phyloP scores from a whole-genome alignment of 2,113 vertebrate genomes.

The Empidonax alnorum region DNA sequence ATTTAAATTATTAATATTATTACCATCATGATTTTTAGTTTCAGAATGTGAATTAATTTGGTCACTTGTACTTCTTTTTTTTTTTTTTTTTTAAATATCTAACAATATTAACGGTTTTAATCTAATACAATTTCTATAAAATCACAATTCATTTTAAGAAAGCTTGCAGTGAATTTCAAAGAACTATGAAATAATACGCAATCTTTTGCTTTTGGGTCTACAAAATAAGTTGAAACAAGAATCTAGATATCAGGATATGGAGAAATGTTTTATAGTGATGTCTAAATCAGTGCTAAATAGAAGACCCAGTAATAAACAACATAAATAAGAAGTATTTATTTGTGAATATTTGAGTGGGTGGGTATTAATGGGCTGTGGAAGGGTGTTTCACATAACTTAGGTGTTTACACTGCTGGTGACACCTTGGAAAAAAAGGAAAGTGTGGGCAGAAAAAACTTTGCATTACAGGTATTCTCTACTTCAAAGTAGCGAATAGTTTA shows the following conservation, averaged over 20 bases:
- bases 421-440: not conserved
- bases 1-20: slow-evolving; percentile 35
- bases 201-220: not conserved
- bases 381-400: not conserved
- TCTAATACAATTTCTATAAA: not conserved
- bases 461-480: not conserved
- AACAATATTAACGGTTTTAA: not conserved
- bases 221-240: not conserved
- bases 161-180: not conserved
- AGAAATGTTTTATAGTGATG: not conserved
- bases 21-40: not conserved
- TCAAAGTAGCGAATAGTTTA: not conserved
- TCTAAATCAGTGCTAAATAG: not conserved
- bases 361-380: not conserved
- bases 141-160: not conserved
- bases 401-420: not conserved
- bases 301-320: not conserved
- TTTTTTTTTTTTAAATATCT: not conserved
- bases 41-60: not conserved
- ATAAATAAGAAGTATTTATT: not conserved
- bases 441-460: not conserved
- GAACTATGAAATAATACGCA: not conserved
- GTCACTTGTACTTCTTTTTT: not conserved
- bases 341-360: not conserved
- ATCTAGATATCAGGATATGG: not conserved